These are phyloP conservation scores for Cetoscarus ocellatus DNA, from an alignment of 2,797 vertebrate genomes.

Conservation along the genomic window DNA sequence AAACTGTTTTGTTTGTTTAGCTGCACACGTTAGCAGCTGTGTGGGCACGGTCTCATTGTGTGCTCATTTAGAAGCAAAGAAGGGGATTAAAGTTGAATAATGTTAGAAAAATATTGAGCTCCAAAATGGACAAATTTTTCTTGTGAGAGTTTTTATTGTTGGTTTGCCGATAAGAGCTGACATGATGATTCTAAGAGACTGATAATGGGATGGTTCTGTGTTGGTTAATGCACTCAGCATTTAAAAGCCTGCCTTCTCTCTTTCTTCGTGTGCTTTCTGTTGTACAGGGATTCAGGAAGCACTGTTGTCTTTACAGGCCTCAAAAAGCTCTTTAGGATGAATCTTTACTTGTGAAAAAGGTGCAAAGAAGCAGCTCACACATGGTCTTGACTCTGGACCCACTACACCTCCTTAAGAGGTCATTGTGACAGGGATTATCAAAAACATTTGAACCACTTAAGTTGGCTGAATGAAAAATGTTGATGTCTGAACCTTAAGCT, in stretches of 20 bases:
- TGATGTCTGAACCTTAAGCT: too few relatives aligned
- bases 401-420: too few relatives aligned
- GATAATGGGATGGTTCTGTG: constrained; percentile 67
- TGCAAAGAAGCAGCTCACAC: too few relatives aligned
- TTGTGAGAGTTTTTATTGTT: constrained; percentile 51
- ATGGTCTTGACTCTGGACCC: too few relatives aligned
- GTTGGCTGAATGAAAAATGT: too few relatives aligned
- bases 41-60: constrained; percentile 65
- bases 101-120: constrained; percentile 66
- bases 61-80: constrained; percentile 55
- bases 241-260: constrained; percentile 63
- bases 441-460: too few relatives aligned
- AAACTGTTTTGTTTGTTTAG: constrained; percentile 62
- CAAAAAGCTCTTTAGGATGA: constrained; percentile 51
- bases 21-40: constrained; percentile 61
- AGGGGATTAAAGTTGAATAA: constrained; percentile 66
- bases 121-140: constrained; percentile 59
- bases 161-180: constrained; percentile 62
- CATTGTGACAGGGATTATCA: too few relatives aligned
- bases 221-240: constrained; percentile 69
- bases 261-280: too few relatives aligned
- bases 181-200: constrained; percentile 50
- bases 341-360: too few relatives aligned
- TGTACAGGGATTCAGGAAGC: constrained; percentile 58
- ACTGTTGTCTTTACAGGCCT: constrained; percentile 63